Percentiles rank a stretch among this genome's conserved stretches.
Evolutionary conservation across 2,888 invertebrate genomes (phyloP).

Genomic region (Acanthosepion pharaonis): DNA sequence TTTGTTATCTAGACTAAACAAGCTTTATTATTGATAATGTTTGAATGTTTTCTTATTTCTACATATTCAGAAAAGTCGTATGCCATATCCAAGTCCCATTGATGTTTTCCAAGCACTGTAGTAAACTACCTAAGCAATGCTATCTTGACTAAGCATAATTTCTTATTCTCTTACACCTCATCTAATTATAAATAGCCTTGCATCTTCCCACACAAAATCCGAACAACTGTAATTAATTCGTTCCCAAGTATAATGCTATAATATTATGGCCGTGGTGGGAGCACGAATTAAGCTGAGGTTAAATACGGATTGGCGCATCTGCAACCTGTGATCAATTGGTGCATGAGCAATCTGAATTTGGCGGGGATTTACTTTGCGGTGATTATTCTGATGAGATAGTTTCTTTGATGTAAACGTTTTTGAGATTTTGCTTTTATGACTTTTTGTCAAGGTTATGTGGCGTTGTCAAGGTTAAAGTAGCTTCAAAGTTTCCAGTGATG

Average conservation of each 20-base stretch:
- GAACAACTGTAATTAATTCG: neutral
- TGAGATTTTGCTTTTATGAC: neutral
- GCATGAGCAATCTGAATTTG: neutral
- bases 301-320: neutral
- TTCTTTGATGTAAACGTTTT: neutral
- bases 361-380: neutral
- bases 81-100: too few relatives aligned
- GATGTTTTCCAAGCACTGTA: neutral
- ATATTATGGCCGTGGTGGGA: neutral
- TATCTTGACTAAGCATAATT: neutral
- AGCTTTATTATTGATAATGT: too few relatives aligned
- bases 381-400: neutral
- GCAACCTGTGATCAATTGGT: neutral
- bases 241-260: neutral
- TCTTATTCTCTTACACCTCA: neutral
- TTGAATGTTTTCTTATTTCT: too few relatives aligned
- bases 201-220: neutral
- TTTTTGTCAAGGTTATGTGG: neutral
- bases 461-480: neutral
- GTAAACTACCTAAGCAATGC: neutral
- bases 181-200: neutral
- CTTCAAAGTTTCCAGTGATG: neutral
- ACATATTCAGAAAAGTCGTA: too few relatives aligned
- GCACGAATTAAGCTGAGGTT: neutral
- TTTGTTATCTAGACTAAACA: too few relatives aligned